Base-by-base conservation (phyloP, 2,113 vertebrate species). In the Podocnemis expansa region DNA sequence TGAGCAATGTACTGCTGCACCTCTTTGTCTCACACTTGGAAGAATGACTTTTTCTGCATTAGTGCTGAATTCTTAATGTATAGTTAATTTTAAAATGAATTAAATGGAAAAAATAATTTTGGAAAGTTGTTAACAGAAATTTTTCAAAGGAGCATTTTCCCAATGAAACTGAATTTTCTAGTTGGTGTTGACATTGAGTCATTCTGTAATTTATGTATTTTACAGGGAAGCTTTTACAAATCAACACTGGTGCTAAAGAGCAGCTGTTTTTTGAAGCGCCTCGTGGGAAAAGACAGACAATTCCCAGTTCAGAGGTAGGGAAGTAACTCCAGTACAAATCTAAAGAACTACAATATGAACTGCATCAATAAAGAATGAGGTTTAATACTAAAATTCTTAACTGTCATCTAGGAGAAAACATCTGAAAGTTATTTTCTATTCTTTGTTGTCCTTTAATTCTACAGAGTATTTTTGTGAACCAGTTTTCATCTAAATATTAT, bases 261-360 rank as follows among this genome's bases (percentile, higher is more conserved):
- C 99, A 99, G 92, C 97, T 99, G 94, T 99, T 99, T 97, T 99
- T 99, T 84, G 99, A 99, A 98, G 99, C 99, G 94, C 99, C 99
- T 89, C 99, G 99, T 58, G 99, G 99, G 78, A 99, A 99, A 96
- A 99, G 98, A 93, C 99, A 99, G 96, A 98, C 94, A 78, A 99
- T 99, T 97, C 99, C 99, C 2, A 98, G 97, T 52, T 95, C 98
- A 84, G 99, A 99, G 99, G 99, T 99, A 98, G 98, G 96, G 90
- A 89, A 49, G 67, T 5, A 55, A 55, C 3, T 79, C 45, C 10
- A 19, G 34, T 78, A 9, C 17, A 80, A 63, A 43, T 67, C 14
- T 34, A 22, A 11, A 54, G 47, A 70, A 12, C 34, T 58, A 3
- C 45, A 2, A 1, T 49, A 29, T 81, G 5, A 88, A 24, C 10